A percentile compares a stretch with the other conserved stretches of the same genome.
phyloP scores from a whole-genome alignment of 2,888 invertebrate species.

The Limenitis camilla region DNA sequence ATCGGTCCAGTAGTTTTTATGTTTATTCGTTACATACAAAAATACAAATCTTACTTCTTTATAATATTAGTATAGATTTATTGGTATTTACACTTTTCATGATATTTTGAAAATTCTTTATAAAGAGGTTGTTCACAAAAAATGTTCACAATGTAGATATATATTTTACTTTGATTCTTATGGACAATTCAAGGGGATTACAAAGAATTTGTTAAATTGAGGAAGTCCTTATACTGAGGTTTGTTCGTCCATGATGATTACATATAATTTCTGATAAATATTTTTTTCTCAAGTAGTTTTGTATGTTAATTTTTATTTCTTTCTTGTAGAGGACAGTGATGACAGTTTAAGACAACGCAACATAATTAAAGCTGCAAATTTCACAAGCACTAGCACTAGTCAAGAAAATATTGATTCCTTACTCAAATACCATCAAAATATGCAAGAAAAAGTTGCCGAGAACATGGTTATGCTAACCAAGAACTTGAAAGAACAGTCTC shows the following conservation, averaged over 20 bases:
- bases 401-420: conserved; percentile 86
- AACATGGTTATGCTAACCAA: conserved; percentile 93
- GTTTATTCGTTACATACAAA: no score
- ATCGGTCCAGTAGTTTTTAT: no score
- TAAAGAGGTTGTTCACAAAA: no score
- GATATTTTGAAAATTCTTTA: no score
- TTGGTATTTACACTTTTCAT: no score
- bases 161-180: no score
- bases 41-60: no score
- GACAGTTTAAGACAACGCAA: conserved; percentile 71
- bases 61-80: no score
- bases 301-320: background rate
- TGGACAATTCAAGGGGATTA: no score
- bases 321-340: conserved; percentile 50
- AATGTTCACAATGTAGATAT: no score
- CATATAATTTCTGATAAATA: background rate
- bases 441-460: conserved; percentile 94
- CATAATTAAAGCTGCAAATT: conserved; percentile 66
- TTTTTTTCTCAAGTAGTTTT: background rate
- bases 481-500: conserved; percentile 92
- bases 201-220: no score
- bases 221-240: no score
- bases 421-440: conserved; percentile 88
- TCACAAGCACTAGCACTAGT: conserved; percentile 59
- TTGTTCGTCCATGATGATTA: conserved; percentile 3